A percentile compares a stretch with the other conserved stretches of the same genome.
Conservation (phyloP, 2,888 invertebrate species). For the Byasa hedistus region DNA sequence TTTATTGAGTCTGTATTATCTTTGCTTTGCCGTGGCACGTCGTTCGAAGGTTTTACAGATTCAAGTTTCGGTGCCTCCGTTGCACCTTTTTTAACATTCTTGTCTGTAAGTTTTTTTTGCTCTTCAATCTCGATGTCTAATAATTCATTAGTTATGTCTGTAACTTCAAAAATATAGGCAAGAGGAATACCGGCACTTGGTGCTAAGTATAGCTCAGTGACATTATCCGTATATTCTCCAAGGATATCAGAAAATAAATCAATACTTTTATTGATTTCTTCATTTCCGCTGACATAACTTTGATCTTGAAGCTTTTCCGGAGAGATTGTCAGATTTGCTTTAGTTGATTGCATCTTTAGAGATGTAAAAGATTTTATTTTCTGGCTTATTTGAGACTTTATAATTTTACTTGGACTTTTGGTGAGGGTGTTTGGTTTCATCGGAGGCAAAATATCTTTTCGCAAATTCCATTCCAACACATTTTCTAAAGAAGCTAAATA, state of each 20-base stretch:
- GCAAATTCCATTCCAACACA: slow-evolving; percentile 58
- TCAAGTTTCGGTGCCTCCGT: slow-evolving; percentile 46
- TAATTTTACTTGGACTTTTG: slow-evolving; percentile 43
- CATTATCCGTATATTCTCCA: slow-evolving; percentile 45
- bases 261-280: slow-evolving; percentile 42
- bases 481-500: slow-evolving; percentile 37
- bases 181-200: slow-evolving; percentile 34
- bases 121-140: slow-evolving; percentile 47
- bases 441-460: slow-evolving; percentile 35
- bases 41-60: slow-evolving; percentile 49
- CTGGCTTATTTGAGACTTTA: slow-evolving; percentile 33
- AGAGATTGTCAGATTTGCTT: slow-evolving; percentile 16
- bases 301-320: slow-evolving; percentile 30
- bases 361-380: slow-evolving; percentile 44
- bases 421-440: slow-evolving; percentile 25
- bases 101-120: slow-evolving; percentile 46
- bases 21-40: slow-evolving; percentile 42
- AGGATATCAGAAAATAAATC: slow-evolving; percentile 41
- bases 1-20: slow-evolving; percentile 43
- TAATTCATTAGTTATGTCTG: slow-evolving; percentile 49
- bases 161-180: slow-evolving; percentile 55
- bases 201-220: slow-evolving; percentile 43
- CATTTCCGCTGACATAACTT: slow-evolving; percentile 35
- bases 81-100: slow-evolving; percentile 42
- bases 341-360: slow-evolving; percentile 37